Evolutionary conservation across 2,113 vertebrate species (phyloP).

Genomic region (Anser brachyrhynchus): DNA sequence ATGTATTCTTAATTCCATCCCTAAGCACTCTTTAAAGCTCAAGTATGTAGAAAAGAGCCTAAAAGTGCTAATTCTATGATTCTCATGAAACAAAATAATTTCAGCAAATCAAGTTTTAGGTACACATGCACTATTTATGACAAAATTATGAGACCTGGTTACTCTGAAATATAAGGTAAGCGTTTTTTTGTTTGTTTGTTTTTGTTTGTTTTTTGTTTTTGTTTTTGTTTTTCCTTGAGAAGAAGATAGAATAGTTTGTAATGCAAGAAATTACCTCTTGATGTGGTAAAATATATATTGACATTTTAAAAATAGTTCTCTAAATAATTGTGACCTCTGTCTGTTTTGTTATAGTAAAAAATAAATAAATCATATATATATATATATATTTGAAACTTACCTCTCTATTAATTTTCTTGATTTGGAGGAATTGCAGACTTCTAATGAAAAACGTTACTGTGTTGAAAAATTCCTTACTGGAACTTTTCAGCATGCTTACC

Average conservation of each 20-base stretch:
- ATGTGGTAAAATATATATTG: not conserved
- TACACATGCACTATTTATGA: not conserved
- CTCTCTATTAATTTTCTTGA: not conserved
- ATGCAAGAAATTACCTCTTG: not conserved
- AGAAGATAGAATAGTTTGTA: not conserved
- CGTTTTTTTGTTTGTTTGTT: not conserved
- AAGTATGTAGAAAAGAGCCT: not conserved
- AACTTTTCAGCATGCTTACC: not conserved
- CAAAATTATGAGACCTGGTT: not conserved
- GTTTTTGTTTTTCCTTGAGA: not conserved
- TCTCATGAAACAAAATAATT: not conserved
- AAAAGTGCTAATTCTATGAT: not conserved
- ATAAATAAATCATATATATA: not conserved
- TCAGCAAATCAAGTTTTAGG: not conserved
- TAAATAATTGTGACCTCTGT: not conserved
- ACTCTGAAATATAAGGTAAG: not conserved
- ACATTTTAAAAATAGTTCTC: not conserved
- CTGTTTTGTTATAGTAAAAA: not conserved
- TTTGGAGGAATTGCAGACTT: not conserved
- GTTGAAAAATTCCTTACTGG: not conserved
- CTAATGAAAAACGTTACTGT: not conserved
- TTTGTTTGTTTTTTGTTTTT: too few species aligned
- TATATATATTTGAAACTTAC: not conserved
- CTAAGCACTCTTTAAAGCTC: not conserved
- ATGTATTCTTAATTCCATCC: not conserved